Base-by-base conservation (phyloP, 2,113 vertebrate species). In the Oplegnathus fasciatus region DNA sequence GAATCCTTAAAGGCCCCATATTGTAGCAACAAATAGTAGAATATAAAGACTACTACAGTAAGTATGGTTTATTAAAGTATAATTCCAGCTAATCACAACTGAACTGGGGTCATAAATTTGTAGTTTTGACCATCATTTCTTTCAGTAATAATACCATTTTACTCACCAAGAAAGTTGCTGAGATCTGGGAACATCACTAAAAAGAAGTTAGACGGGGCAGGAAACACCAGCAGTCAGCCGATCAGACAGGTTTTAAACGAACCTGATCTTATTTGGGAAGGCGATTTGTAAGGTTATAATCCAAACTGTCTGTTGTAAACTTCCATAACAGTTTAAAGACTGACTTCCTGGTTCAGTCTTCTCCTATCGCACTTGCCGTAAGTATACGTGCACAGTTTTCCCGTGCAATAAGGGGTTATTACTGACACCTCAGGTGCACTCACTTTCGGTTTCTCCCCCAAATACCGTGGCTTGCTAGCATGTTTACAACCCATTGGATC, bases 81-180 rank as follows among this genome's bases (percentile, higher is more conserved):
- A 70, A 68, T 22, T 61, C 32, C 10, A 62, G 32, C 34, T 48
- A 50, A 65, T 69, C 40, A 75, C 5, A 75, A 13, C 28, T 74
- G 26, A 75, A 28, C 48, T 14, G 6, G 34, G 37, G 8, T 6
- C 9, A n/a, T 32, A n/a, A 42, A 24, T 14, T 15, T 40, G 22
- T 42, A 9, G 48, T 64, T 66, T 77, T 37, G 6, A 65, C 34
- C 60, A 54, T 8, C 2, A 50, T 22, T 42, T n/a, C 50, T 30
- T 42, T 66, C 6, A 42, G 61, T 40, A n/a, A 18, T 34, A 48
- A 46, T 48, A 26, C 4, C 11, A n/a, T n/a, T 34, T 10, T 18
- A 57, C 13, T 69, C 40, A 32, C 9, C 9, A n/a, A 57, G 18
- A 9, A 54, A 40, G 67, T 57, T 5, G 0, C 34, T 17, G 37